Percentiles rank a stretch among this genome's conserved stretches.
These are phyloP conservation scores for Rhagonycha lutea DNA, from an alignment of 2,888 invertebrate genomes.

Conservation along the genomic window DNA sequence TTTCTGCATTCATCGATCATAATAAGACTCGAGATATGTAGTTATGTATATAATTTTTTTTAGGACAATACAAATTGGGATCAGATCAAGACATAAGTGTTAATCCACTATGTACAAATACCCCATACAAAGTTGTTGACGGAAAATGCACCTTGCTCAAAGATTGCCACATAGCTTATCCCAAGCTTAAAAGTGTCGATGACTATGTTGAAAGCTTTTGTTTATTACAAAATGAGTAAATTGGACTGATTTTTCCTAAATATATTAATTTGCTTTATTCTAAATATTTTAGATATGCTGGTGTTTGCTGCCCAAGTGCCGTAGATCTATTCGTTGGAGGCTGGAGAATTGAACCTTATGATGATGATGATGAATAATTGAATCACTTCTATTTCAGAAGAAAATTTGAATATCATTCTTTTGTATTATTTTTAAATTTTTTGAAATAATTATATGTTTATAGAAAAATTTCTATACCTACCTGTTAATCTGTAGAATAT, in stretches of 20 bases:
- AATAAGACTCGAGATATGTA: too few relatives aligned
- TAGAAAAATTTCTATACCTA: too few relatives aligned
- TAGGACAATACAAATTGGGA: neutral
- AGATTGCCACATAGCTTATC: neutral
- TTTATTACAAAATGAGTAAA: neutral
- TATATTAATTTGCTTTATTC: neutral
- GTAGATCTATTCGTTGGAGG: neutral
- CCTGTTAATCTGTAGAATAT: too few relatives aligned
- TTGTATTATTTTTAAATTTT: too few relatives aligned
- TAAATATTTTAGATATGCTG: neutral
- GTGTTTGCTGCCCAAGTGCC: neutral
- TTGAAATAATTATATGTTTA: too few relatives aligned
- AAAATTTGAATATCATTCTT: too few relatives aligned
- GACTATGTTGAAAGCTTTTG: neutral
- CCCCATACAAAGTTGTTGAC: neutral
- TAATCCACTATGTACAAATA: neutral
- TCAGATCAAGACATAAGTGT: neutral
- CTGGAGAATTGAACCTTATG: too few relatives aligned
- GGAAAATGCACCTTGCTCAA: too few relatives aligned
- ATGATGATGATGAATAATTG: too few relatives aligned
- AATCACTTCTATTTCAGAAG: too few relatives aligned
- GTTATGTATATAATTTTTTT: too few relatives aligned
- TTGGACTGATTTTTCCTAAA: neutral
- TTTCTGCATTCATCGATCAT: too few relatives aligned
- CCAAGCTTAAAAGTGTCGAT: neutral